Evolutionary conservation across 2,113 vertebrate species (phyloP).

Genomic region (Todiramphus chloris): DNA sequence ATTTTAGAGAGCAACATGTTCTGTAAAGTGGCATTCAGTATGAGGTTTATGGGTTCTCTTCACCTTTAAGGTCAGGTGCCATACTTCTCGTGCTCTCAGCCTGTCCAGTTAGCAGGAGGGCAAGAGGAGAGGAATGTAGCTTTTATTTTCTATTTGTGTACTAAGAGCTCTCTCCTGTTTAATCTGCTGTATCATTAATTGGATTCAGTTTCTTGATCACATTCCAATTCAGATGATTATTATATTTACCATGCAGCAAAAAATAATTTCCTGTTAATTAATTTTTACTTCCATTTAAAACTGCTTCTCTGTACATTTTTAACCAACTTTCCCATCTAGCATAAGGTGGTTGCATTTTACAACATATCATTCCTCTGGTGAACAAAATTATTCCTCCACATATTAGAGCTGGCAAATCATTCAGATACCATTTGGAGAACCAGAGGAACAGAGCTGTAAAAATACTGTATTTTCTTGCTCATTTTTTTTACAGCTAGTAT

Average conservation of each 20-base stretch:
- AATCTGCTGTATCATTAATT: not conserved
- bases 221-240: not conserved
- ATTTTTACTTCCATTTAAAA: not conserved
- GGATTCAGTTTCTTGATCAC: not conserved
- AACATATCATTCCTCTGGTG: not conserved
- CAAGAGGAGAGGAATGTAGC: not conserved
- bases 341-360: not conserved
- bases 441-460: not conserved
- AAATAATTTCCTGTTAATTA: not conserved
- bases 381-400: not conserved
- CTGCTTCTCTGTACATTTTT: not conserved
- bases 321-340: not conserved
- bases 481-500: not conserved
- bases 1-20: not conserved
- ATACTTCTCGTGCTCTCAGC: not conserved
- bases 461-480: not conserved
- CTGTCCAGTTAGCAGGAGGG: not conserved
- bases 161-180: not conserved
- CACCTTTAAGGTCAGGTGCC: not conserved
- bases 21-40: not conserved
- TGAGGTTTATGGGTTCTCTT: not conserved
- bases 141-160: not conserved
- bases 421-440: not conserved
- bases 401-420: not conserved
- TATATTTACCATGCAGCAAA: not conserved